Evolutionary conservation across 2,888 invertebrate genomes (phyloP), one percentile per base, ranked within the genome.

Genomic region (Heliconius charithonia): DNA sequence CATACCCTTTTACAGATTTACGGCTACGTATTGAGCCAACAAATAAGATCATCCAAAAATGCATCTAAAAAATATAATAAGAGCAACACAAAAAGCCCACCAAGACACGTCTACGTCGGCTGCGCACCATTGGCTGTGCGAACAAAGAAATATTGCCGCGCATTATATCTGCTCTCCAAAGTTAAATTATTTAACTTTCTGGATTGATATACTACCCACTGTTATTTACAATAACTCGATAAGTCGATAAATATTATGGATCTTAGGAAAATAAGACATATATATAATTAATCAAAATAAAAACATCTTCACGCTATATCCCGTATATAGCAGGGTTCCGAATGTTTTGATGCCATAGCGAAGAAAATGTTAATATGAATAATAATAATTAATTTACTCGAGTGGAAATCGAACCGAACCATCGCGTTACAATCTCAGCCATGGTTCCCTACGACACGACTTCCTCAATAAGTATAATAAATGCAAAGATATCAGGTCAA

Each of bases 71-170:
- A 93, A 92, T 92, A 94, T 93, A 93, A 93, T 92, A 93, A 93
- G 88, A 93, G 88, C 87, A 88, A 86, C 83, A 93, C 92, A 93
- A 93, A 93, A 92, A 92, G 89, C 90, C 89, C 89, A 89, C 89
- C 91, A 91, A 92, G 91, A 89, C 89, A 90, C 90, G 89, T 92
- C 93, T 90, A 91, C 89, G 90, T 90, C 91, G 89, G 84, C 87
- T 88, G 88, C 89, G 89, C 90, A 90, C 92, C 92, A 93, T 93
- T 93, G 93, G 93, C 86, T 89, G 91, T 84, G 84, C 88, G 90
- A 91, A 95, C 94, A 94, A 93, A 92, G 93, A 92, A 93, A 93
- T 93, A 93, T 93, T 89, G 88, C 91, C 91, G 89, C 88, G 87
- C 88, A 87, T 90, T 90, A 88, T 91, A 90, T 91, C 87, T 87